These are phyloP conservation scores for Sceloporus undulatus DNA, from an alignment of 2,113 vertebrate genomes.

Conservation along the genomic window DNA sequence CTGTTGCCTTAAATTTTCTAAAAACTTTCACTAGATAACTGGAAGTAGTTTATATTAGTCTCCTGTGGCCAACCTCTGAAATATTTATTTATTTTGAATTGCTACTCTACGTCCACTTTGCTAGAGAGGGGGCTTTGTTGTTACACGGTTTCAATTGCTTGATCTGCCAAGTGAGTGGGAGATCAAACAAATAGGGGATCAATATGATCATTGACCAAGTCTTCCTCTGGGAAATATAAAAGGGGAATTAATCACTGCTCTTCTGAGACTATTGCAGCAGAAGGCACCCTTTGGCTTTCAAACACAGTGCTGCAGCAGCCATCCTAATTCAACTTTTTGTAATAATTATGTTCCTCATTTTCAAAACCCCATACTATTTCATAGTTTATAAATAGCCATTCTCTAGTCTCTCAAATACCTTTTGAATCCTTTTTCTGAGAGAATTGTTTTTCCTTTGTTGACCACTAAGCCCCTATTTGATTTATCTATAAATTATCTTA, in stretches of 20 bases:
- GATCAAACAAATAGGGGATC: conserved; percentile 47
- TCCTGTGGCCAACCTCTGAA: conserved; percentile 17
- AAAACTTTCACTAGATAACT: conserved; percentile 8
- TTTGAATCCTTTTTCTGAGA: conserved; percentile 4
- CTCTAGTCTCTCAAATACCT: conserved; percentile 35
- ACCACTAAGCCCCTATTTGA: background rate
- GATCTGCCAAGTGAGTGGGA: conserved; percentile 39
- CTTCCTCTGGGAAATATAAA: conserved; percentile 43
- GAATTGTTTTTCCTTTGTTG: background rate
- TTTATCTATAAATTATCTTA: background rate
- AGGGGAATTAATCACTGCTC: conserved; percentile 26
- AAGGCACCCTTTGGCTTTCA: conserved; percentile 25
- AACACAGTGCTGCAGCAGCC: background rate
- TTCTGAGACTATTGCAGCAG: conserved; percentile 13
- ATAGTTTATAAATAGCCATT: conserved; percentile 8
- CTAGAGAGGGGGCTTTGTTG: conserved; percentile 21
- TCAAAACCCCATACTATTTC: background rate
- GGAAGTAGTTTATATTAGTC: conserved; percentile 27
- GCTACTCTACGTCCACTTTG: conserved; percentile 20
- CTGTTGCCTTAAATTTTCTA: background rate
- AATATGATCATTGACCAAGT: conserved; percentile 43
- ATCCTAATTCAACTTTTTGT: background rate
- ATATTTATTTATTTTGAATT: conserved; percentile 46
- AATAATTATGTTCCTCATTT: conserved; percentile 24
- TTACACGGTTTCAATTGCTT: conserved; percentile 39